Percentiles rank a stretch among this genome's conserved stretches.
phyloP scores from a whole-genome alignment of 2,113 vertebrate species.

The Gasterosteus nipponicus region DNA sequence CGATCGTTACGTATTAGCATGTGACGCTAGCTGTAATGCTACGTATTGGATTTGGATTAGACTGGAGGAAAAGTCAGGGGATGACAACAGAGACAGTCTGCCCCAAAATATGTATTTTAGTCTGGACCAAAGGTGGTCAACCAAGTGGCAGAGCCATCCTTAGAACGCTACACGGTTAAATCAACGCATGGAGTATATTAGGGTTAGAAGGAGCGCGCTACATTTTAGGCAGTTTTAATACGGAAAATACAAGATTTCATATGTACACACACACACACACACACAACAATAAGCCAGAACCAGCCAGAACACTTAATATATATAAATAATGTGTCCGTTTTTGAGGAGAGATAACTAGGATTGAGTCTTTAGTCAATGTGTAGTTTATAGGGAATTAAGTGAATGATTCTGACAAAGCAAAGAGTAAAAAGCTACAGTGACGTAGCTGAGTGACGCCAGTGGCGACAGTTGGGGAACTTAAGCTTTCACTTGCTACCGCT shows the following conservation, averaged over 20 bases:
- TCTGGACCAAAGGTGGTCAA: not conserved
- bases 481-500: conserved; percentile 10
- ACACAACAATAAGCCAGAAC: not conserved
- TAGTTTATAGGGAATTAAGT: too few relatives aligned
- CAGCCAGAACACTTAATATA: not conserved
- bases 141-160: not conserved
- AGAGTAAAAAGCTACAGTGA: not conserved
- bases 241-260: too few relatives aligned
- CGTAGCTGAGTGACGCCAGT: not conserved
- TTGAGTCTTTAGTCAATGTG: too few relatives aligned
- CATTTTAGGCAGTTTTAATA: too few relatives aligned
- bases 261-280: too few relatives aligned
- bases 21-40: not conserved
- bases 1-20: not conserved
- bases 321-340: not conserved
- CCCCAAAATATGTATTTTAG: not conserved
- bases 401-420: not conserved
- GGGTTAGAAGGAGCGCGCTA: too few relatives aligned
- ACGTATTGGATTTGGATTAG: not conserved
- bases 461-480: not conserved
- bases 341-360: not conserved
- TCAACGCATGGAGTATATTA: not conserved
- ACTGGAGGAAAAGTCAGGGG: not conserved
- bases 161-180: not conserved
- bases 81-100: not conserved